These are phyloP conservation scores for Nowickia ferox DNA, from an alignment of 2,888 invertebrate species.

Conservation along the genomic window DNA sequence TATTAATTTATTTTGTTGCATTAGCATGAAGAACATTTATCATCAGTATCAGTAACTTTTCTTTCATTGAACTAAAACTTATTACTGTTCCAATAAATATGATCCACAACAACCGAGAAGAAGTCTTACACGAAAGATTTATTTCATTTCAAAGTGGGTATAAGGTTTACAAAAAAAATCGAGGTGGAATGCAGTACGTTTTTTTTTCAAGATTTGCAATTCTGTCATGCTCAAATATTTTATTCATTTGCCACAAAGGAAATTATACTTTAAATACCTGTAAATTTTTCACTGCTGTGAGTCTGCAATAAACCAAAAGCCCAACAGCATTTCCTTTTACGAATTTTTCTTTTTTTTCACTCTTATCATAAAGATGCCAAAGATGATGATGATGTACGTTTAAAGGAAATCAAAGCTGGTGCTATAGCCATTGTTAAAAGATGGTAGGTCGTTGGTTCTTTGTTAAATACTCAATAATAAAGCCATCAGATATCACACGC, in stretches of 20 bases:
- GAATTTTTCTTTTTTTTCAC: background rate
- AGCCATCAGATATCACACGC: slow-evolving; percentile 22
- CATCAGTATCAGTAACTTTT: too few species aligned
- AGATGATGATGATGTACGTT: slow-evolving; percentile 50
- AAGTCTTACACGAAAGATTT: too few species aligned
- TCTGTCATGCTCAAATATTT: too few species aligned
- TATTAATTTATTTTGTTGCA: too few species aligned
- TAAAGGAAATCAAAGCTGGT: slow-evolving; percentile 18
- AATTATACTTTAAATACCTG: background rate
- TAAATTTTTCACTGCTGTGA: slow-evolving; percentile 12
- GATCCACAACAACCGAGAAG: too few species aligned
- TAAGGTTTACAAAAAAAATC: too few species aligned
- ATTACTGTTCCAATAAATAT: too few species aligned
- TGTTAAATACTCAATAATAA: slow-evolving; percentile 54
- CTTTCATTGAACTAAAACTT: too few species aligned
- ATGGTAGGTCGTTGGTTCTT: slow-evolving; percentile 61
- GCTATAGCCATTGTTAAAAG: slow-evolving; percentile 33
- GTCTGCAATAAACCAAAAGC: slow-evolving; percentile 54
- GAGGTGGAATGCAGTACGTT: too few species aligned
- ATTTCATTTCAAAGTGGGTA: too few species aligned
- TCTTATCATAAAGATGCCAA: slow-evolving; percentile 49
- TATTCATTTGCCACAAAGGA: background rate
- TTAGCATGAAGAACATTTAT: too few species aligned
- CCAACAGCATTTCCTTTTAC: slow-evolving; percentile 58
- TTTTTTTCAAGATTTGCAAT: too few species aligned